Conservation (phyloP, 2,797 vertebrate genomes). For the Harpagifer antarcticus region DNA sequence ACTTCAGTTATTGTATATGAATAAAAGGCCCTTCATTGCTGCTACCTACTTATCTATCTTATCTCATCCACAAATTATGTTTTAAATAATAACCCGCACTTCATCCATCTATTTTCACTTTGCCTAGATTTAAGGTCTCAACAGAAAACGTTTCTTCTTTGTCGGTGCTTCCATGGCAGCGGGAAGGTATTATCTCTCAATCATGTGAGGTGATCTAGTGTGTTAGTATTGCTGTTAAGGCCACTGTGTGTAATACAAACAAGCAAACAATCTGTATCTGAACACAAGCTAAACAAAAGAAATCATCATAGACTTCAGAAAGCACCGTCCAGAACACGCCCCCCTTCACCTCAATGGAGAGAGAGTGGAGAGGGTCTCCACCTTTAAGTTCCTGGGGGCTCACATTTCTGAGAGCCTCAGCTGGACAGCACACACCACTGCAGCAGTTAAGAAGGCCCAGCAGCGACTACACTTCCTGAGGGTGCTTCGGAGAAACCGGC, state of each 20-base stretch:
- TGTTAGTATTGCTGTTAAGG: constrained; percentile 3
- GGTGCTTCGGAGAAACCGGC: too few relatives aligned
- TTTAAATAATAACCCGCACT: neutral
- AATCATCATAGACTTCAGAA: too few relatives aligned
- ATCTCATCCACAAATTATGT: neutral
- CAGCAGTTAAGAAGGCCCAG: too few relatives aligned
- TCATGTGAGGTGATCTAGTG: constrained; percentile 1
- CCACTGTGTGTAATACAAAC: neutral
- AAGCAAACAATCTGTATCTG: too few relatives aligned
- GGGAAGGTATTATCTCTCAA: constrained; percentile 3
- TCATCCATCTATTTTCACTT: neutral
- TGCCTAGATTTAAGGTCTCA: neutral
- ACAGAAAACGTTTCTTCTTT: constrained; percentile 6
- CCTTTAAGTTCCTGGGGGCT: too few relatives aligned
- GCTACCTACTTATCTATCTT: neutral
- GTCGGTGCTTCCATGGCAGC: constrained; percentile 7
- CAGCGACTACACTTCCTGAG: too few relatives aligned
- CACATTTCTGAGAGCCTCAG: too few relatives aligned
- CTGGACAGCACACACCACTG: too few relatives aligned
- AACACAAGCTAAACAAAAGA: too few relatives aligned
- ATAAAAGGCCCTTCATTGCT: neutral
- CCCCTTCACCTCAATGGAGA: too few relatives aligned
- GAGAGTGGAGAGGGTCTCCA: too few relatives aligned
- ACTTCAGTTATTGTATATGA: neutral
- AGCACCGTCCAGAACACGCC: too few relatives aligned